These are phyloP conservation scores for Stigmatopora nigra DNA, from an alignment of 2,113 vertebrate species.

Conservation along the genomic window DNA sequence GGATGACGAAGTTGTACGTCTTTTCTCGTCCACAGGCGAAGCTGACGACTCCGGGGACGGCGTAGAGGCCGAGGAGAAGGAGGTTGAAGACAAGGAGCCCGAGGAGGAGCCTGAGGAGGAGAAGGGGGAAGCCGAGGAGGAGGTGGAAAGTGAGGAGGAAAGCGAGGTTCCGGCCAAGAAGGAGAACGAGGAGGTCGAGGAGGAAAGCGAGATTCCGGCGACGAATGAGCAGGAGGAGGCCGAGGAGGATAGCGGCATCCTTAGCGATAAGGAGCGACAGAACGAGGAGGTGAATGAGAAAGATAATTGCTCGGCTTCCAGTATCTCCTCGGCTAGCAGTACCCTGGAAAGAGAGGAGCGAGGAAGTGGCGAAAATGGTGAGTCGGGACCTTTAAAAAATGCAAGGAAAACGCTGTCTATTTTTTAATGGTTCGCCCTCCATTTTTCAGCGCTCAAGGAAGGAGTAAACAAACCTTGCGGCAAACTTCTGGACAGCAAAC, in stretches of 20 bases:
- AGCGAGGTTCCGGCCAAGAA: conserved; percentile 16
- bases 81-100: conserved; percentile 22
- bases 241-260: conserved; percentile 82
- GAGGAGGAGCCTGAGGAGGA: conserved; percentile 23
- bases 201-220: conserved; percentile 9
- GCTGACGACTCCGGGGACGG: conserved; percentile 41
- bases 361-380: conserved; percentile 77
- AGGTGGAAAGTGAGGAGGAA: conserved; percentile 56
- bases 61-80: conserved; percentile 45
- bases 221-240: conserved; percentile 67
- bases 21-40: conserved; percentile 41
- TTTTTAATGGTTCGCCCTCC: neutral
- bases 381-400: conserved; percentile 11
- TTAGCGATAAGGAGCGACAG: conserved; percentile 89
- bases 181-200: conserved; percentile 6
- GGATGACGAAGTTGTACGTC: neutral
- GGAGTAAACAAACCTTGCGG: conserved; percentile 81
- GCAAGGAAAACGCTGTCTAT: neutral
- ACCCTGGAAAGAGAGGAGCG: conserved; percentile 90
- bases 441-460: conserved; percentile 78
- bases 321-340: conserved; percentile 94
- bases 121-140: conserved; percentile 26
- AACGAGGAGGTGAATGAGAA: conserved; percentile 95
- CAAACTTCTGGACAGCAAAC: conserved; percentile 86
- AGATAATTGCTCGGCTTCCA: conserved; percentile 84